Evolutionary conservation across 2,888 invertebrate species (phyloP), one percentile per base, ranked within the genome.

Genomic region (Bruchidius siliquastri): DNA sequence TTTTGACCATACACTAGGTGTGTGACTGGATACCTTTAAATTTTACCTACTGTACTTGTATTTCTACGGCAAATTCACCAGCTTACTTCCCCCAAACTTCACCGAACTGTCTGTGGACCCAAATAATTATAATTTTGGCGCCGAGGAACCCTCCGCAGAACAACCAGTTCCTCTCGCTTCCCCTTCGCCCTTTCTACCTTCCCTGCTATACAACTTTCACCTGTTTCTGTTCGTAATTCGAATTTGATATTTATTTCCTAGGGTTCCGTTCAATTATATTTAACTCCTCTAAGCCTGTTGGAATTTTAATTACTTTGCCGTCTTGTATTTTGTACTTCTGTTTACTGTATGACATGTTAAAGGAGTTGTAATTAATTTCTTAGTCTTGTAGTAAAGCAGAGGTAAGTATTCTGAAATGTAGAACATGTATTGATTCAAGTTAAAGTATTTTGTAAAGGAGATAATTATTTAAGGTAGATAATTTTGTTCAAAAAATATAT

Each of bases 281-380:
- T 83, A 78, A 80, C 82, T 81, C 81, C 82, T 82, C 82, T 84
- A 81, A 84, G 81, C 82, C 83, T 83, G 81, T 81, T 83, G 82
- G 83, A 84, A 85, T 85, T 85, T 84, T 85, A 85, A 85, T 85
- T 85, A 84, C 84, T 84, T 85, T 81, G 81, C 79, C 82, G 82
- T 49, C 83, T 80, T 82, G 82, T 81, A 80, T 81, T 81, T 80
- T 80, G 83, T 83, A 81, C 83, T 84, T 84, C 81, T 81, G 80
- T 82, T 81, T 76, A 80, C 80, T 82, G 80, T 81, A 81, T 81
- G 81, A 81, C 79, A 79, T 77, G 77, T 79, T 80, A 78, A 80
- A 79, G 78, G 78, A 78, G 76, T 76, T 79, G 78, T 79, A 80
- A 80, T 80, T 79, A 80, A 82, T 80, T 82, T 80, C 81, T 82